A percentile compares a stretch with the other conserved stretches of the same genome.
These are phyloP conservation scores for Ctenochaetus hawaiiensis DNA, from an alignment of 2,797 vertebrate genomes.

Conservation along the genomic window DNA sequence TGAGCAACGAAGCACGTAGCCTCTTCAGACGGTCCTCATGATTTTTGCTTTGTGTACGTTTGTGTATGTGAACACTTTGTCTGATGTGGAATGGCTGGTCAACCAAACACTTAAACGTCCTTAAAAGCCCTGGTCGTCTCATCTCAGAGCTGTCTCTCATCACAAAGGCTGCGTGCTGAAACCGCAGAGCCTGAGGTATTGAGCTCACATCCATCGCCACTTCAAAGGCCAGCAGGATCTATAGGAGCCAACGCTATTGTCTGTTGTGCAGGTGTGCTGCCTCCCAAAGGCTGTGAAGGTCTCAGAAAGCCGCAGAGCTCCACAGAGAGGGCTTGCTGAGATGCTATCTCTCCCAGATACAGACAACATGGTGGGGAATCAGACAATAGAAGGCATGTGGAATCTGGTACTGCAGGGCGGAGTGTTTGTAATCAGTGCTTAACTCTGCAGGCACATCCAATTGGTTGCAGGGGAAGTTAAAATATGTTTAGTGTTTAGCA, in stretches of 20 bases:
- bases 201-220: conserved; percentile 76
- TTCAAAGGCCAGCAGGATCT: conserved; percentile 81
- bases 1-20: not conserved
- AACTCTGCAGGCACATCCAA: conserved; percentile 40
- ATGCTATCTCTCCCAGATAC: conserved; percentile 79
- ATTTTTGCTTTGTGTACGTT: conserved; percentile 29
- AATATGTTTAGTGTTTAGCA: conserved; percentile 44
- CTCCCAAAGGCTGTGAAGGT: conserved; percentile 64
- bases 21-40: not conserved
- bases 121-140: conserved; percentile 60
- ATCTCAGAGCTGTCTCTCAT: conserved; percentile 62
- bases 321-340: conserved; percentile 57
- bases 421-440: conserved; percentile 59
- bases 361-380: conserved; percentile 63
- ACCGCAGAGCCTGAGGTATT: conserved; percentile 68
- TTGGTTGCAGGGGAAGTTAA: conserved; percentile 56
- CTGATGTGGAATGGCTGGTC: conserved; percentile 66
- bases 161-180: conserved; percentile 63
- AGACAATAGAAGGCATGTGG: conserved; percentile 73
- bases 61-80: conserved; percentile 43
- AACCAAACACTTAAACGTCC: conserved; percentile 69
- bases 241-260: conserved; percentile 75
- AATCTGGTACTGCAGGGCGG: conserved; percentile 29
- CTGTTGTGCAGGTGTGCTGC: conserved; percentile 82
- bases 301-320: conserved; percentile 58